Percentiles rank a stretch among this genome's conserved stretches.
phyloP scores from a whole-genome alignment of 1,140 invertebrate genomes.

The Aphelenchoides avenae region DNA sequence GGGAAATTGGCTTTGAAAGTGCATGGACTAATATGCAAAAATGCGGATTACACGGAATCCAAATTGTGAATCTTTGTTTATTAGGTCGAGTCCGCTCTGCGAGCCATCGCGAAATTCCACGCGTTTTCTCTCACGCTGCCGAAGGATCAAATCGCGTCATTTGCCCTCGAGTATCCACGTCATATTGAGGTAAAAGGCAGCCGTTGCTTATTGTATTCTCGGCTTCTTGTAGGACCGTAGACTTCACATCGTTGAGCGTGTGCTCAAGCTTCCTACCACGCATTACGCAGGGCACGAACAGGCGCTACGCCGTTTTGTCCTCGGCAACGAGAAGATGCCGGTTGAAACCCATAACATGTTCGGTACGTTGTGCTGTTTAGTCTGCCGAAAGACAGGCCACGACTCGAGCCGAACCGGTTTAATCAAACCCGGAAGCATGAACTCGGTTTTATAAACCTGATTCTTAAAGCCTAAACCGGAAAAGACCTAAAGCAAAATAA shows the following conservation, averaged over 20 bases:
- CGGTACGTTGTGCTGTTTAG: not conserved
- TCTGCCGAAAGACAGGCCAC: too few species aligned
- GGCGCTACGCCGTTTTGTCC: slow-evolving; percentile 12
- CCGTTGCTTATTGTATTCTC: slow-evolving; percentile 6
- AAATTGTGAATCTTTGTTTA: too few species aligned
- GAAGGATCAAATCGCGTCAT: not conserved
- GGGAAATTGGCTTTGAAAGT: too few species aligned
- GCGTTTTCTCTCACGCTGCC: slow-evolving; percentile 12
- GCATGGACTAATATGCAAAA: too few species aligned
- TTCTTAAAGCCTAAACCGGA: too few species aligned
- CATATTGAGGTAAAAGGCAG: slow-evolving; percentile 5
- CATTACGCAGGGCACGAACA: slow-evolving; percentile 15
- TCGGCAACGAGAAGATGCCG: slow-evolving; percentile 9
- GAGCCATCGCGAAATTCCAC: slow-evolving; percentile 16
- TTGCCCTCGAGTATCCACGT: slow-evolving; percentile 5
- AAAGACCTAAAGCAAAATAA: too few species aligned
- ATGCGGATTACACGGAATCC: too few species aligned
- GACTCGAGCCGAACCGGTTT: too few species aligned
- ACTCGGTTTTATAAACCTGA: too few species aligned
- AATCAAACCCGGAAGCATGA: too few species aligned
- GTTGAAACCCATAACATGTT: slow-evolving; percentile 13
- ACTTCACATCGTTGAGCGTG: too few species aligned
- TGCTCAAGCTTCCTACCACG: slow-evolving; percentile 12
- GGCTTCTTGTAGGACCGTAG: too few species aligned
- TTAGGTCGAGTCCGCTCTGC: slow-evolving; percentile 18